Conservation (phyloP, 2,113 vertebrate species). For the Cyphomyrus discorhynchus region DNA sequence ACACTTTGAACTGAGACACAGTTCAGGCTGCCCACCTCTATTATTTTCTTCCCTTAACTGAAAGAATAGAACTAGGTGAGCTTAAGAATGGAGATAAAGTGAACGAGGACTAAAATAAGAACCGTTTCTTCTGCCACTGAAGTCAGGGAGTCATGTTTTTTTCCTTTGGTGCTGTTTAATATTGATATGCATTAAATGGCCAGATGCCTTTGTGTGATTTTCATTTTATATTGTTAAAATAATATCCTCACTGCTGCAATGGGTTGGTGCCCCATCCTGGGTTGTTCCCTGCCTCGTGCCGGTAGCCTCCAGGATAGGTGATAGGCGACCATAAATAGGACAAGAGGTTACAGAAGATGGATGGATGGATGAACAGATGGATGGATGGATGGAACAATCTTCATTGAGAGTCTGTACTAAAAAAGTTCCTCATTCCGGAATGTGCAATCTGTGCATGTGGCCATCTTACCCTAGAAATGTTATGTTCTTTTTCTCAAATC, state of each 20-base stretch:
- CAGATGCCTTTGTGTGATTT: not conserved
- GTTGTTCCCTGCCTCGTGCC: not conserved
- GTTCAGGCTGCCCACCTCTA: not conserved
- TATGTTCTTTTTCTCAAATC: not conserved
- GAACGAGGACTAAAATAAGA: not conserved
- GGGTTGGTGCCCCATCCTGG: not conserved
- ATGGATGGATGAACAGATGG: too few species aligned
- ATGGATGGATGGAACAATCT: too few species aligned
- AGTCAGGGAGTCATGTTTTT: not conserved
- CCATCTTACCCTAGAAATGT: not conserved
- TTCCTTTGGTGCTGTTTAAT: not conserved
- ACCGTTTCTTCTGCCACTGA: not conserved
- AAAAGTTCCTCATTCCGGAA: not conserved
- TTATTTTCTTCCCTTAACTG: not conserved
- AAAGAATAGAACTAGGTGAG: not conserved
- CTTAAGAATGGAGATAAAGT: not conserved
- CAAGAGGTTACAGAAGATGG: too few species aligned
- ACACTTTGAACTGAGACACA: not conserved
- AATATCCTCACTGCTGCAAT: not conserved
- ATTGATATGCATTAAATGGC: not conserved
- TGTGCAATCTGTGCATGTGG: not conserved
- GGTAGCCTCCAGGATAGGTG: not conserved
- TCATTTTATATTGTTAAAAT: not conserved
- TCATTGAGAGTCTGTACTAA: too few species aligned
- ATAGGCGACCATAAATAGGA: too few species aligned